Percentiles rank a stretch among this genome's conserved stretches.
These are phyloP conservation scores for Philotrypesis tridentata DNA, from an alignment of 1,140 invertebrate genomes.

Conservation along the genomic window DNA sequence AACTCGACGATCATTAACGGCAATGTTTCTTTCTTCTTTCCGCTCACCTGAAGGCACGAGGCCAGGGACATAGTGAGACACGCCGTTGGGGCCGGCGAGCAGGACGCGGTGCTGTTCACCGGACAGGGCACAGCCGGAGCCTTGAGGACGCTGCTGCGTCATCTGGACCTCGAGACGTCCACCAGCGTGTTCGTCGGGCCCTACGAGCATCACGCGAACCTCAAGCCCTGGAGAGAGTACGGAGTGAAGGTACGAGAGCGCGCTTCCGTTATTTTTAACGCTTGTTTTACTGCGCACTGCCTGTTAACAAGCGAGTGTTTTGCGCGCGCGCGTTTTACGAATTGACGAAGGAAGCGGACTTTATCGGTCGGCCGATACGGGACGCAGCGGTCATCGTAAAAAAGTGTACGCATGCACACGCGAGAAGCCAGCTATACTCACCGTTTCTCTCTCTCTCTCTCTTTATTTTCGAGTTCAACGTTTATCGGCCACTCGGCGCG, in stretches of 20 bases:
- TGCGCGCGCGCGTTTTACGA: background rate
- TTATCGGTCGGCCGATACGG: background rate
- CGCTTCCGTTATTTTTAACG: background rate
- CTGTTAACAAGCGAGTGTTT: background rate
- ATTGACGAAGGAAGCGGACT: background rate
- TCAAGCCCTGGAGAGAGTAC: constrained; percentile 89
- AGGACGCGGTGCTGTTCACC: constrained; percentile 89
- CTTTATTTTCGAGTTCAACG: background rate
- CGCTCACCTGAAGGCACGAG: constrained; percentile 82
- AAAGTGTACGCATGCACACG: no score
- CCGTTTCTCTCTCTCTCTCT: no score
- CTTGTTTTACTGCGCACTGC: background rate
- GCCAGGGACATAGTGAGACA: constrained; percentile 87
- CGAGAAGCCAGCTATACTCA: no score
- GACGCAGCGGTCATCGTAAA: no score
- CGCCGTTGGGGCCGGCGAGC: constrained; percentile 85
- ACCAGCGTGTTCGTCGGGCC: constrained; percentile 88
- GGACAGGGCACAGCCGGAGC: constrained; percentile 84
- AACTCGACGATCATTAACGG: background rate
- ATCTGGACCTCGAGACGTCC: constrained; percentile 75
- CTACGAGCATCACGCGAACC: constrained; percentile 88
- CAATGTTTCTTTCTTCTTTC: background rate
- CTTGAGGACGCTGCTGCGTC: constrained; percentile 80
- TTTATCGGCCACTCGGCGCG: background rate
- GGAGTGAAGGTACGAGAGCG: constrained; percentile 83